Evolutionary conservation across 2,113 vertebrate genomes (phyloP).

Genomic region (Prinia subflava): DNA sequence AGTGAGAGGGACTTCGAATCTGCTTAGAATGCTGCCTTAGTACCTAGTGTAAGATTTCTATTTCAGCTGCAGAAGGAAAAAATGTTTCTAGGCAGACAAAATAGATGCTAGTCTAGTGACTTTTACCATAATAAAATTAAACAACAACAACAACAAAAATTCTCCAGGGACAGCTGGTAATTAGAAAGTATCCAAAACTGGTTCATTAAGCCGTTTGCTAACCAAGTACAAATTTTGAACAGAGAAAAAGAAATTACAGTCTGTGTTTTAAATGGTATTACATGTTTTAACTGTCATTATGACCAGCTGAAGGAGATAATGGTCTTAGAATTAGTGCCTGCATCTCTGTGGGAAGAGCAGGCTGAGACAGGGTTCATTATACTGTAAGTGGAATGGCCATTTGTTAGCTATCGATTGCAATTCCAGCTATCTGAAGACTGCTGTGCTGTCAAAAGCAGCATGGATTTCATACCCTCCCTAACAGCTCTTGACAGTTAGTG

Average conservation of each 20-base stretch:
- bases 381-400: constrained; percentile 23
- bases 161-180: neutral
- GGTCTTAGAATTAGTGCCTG: neutral
- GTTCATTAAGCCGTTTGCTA: neutral
- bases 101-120: neutral
- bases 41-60: neutral
- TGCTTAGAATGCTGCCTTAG: neutral
- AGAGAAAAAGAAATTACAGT: constrained; percentile 26
- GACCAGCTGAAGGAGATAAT: constrained; percentile 1
- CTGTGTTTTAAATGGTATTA: constrained; percentile 41
- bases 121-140: neutral
- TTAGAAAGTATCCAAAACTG: neutral
- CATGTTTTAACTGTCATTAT: constrained; percentile 36
- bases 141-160: neutral
- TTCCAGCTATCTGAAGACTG: constrained; percentile 10
- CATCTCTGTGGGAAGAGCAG: constrained; percentile 15
- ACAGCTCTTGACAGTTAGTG: neutral
- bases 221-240: constrained; percentile 33
- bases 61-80: neutral
- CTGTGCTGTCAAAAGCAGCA: constrained; percentile 4
- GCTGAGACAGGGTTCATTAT: neutral
- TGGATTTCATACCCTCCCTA: neutral
- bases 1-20: neutral
- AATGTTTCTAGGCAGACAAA: neutral
- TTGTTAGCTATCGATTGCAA: constrained; percentile 24